Evolutionary conservation across 2,113 vertebrate species (phyloP), one percentile per base, ranked within the genome.

Genomic region (Aythya baeri): DNA sequence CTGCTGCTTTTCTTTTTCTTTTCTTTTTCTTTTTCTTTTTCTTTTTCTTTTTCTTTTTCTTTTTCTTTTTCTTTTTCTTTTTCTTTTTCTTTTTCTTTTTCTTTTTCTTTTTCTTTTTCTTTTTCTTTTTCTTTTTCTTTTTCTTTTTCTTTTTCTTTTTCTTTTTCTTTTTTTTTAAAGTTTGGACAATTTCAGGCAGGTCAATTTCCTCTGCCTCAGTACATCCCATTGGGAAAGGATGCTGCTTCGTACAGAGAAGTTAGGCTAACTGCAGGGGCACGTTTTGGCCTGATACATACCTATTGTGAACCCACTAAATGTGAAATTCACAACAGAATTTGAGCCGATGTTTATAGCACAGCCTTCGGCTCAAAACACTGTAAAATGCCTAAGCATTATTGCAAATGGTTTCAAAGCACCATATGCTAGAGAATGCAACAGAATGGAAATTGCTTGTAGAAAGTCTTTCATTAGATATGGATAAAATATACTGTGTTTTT

Each of bases 341-440:
- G 43, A 91, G 59, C 72, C 71, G 74, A 77, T 68, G 73, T 89
- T 91, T 96, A 75, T 78, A 93, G 88, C 62, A 44, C 46, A 77
- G 57, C 67, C 86, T 91, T 95, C 44, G 82, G 75, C 57, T 93
- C 89, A 94, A 96, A 96, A 36, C 52, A 36, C 54, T 88, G 6
- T 91, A 93, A 95, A 86, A 82, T 78, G 62, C 46, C 34, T 79
- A 65, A 94, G 59, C 13, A 0, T 95, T 96, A 88, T 88, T 93
- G 81, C 86, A 83, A 91, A 93, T 83, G 83, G 70, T 89, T 97
- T 96, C 84, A 91, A 44, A 88, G 91, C 38, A 84, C 91, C 83
- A 88, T 63, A 66, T 93, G 79, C 75, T 90, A 44, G 66, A 65
- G 87, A 94, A 61, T 65, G 36, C 77, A 94, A 61, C 83, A 88